Base-by-base conservation (phyloP, 2,888 invertebrate genomes). In the Pyrochroa serraticornis region DNA sequence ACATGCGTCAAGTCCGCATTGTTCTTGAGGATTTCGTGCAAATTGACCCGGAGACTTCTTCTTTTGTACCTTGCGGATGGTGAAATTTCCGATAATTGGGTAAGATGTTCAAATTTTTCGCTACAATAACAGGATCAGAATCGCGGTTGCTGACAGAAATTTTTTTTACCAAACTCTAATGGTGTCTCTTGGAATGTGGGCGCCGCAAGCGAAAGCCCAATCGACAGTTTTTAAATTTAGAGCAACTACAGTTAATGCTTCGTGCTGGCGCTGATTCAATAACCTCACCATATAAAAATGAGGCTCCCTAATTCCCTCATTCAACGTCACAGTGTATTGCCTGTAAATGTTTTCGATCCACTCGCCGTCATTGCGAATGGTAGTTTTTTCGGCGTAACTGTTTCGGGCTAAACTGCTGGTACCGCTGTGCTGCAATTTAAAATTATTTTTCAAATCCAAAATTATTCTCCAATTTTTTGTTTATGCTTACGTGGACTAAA, bases 151-250 rank as follows among this genome's bases (percentile, higher is more conserved):
- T n/a, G n/a, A n/a, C n/a, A 12, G 12, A 44, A 10, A 42, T 12
- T 31, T 14, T 14, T 9, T 49, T 47, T 79, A 88, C 89, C 89
- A 90, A 73, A 84, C 82, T 82, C 86, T 81, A 61, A 83, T 81
- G 7, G 80, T 75, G 13, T 79, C 80, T 67, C 81, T 77, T 1
- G 85, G 79, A 31, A 79, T 78, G 59, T 83, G 82, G 1, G 89
- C 88, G 51, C 84, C 82, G 72, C 93, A 93, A 9, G 87, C 90
- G 72, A 87, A 92, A 10, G 93, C 77, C 93, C 93, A 94, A 62
- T 91, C 88, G 39, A 82, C 84, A 14, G 84, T 83, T 43, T 87
- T 86, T 8, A 90, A 80, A 75, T 91, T 89, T 0, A 87, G 75
- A 0, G 87, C 83, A 69, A 91, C 86, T 1, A 92, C 82, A 0